Evolutionary conservation across 2,113 vertebrate species (phyloP), one percentile per base, ranked within the genome.

Genomic region (Cacatua alba): DNA sequence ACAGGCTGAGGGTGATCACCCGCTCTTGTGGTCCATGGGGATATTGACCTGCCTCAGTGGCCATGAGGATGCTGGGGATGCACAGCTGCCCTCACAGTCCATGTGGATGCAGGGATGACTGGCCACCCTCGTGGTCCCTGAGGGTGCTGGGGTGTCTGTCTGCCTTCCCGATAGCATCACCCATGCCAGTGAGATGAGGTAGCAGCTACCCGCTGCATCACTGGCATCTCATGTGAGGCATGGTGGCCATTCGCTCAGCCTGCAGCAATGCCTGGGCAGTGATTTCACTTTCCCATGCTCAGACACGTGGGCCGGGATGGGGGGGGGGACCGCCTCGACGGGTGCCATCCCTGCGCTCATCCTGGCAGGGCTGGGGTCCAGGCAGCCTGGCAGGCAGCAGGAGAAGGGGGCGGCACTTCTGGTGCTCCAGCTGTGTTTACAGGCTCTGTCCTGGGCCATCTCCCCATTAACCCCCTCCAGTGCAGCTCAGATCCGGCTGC

Each of bases 241-340:
- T 5, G 77, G 68, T 19, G 39, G 64, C 90, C 39, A 6, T 88
- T 67, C 5, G 10, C 86, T 63, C 95, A 94, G 92, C 82, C 90
- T 55, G 72, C 93, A 87, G 91, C 90, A 75, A 90, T 96, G 94
- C 80, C 70, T 23, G 6, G 62, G 82, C 60, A 11, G 14, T 93
- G 92, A 96, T 74, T 96, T 89, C 94, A 85, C 74, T 94, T 95
- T 93, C 88, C 53, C 94, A 90, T 90, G 92, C 94, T 92, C 91
- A 80, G 72, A 75, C 80, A 89, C 39, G 72, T 95, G 91, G 89
- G 86, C 53, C 0, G 7, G 41, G 46, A 78, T 13, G 37, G 43
- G 5, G 12, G 25, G 25, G 43, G 41, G 14, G 79, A 69, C 35
- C 0, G 17, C 57, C n/a, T 83, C 3, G 0, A 29, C 17, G 57